phyloP scores from a whole-genome alignment of 2,113 vertebrate genomes.

The human (Homo sapiens) region DNA sequence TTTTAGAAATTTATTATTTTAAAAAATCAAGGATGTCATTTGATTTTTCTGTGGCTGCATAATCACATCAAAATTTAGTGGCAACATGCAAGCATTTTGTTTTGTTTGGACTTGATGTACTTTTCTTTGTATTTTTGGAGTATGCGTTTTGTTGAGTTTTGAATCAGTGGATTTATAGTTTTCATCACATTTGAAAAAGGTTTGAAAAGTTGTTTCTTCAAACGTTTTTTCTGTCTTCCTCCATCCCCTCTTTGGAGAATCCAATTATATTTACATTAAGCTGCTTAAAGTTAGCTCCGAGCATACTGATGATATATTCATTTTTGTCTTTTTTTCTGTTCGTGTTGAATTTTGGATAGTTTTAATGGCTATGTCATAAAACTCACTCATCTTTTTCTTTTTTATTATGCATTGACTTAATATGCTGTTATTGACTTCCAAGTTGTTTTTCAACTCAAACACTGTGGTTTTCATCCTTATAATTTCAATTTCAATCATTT shows the following conservation, averaged over 20 bases:
- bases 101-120: not conserved
- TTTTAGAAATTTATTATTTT: not conserved
- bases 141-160: not conserved
- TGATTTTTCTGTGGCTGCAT: not conserved
- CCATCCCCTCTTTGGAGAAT: not conserved
- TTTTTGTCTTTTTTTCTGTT: not conserved
- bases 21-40: not conserved
- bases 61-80: not conserved
- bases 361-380: not conserved
- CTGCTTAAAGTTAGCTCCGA: not conserved
- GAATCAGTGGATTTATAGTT: not conserved
- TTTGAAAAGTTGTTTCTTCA: not conserved
- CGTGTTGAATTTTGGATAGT: not conserved
- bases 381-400: not conserved
- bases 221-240: not conserved
- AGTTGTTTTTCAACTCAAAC: not conserved
- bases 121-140: not conserved
- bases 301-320: not conserved
- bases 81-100: not conserved
- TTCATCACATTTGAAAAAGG: not conserved
- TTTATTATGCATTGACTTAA: not conserved
- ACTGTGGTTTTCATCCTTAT: not conserved
- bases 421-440: not conserved
- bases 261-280: not conserved
- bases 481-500: not conserved